Base-by-base conservation (phyloP, 2,888 invertebrate genomes). In the Megaustenia siamemsis region DNA sequence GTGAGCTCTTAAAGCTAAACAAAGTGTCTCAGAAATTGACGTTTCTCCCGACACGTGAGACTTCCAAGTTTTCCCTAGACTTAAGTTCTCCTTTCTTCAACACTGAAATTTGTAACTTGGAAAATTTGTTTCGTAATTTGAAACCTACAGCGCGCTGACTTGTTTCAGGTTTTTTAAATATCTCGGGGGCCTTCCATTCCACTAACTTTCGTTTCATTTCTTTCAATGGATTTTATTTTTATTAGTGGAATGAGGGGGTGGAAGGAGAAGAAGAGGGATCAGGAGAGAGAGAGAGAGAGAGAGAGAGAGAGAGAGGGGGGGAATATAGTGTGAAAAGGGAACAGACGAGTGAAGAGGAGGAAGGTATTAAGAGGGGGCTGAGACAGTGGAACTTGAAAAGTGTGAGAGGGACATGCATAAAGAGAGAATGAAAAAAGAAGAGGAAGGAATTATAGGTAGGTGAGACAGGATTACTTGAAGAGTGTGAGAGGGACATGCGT, bases 41-140 rank as follows among this genome's bases (percentile, higher is more conserved):
- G 6, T 18, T n/a, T n/a, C 53, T 53, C 21, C 24, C 53, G 53
- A 53, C 63, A 63, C 63, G 28, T n/a, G 63, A 63, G 12, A 63
- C 63, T 63, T 10, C 1, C 32, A 12, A 4, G 32, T 28, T 24
- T 63, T 28, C 15, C 4, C 1, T 24, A 18, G 53, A 32, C 63
- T 32, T 24, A 32, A 10, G 32, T 63, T 5, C 8, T 28, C 28
- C 38, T 35, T 40, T 40, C 43, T 24, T 18, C 24, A 40, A 21
- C 2, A 40, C 38, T 24, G 43, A 69, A 69, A 69, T 40, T 43
- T 40, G 40, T 24, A 69, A 69, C 69, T 24, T 10, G 69, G 40
- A 40, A 40, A 69, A 69, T 69, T 69, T 69, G 69, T 69, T 69
- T 15, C 69, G 69, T 8, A 40, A 69, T 69, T n/a, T 10, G 69